Evolutionary conservation across 2,113 vertebrate genomes (phyloP), one percentile per base, ranked within the genome.

Genomic region (Psephotus haematonotus): DNA sequence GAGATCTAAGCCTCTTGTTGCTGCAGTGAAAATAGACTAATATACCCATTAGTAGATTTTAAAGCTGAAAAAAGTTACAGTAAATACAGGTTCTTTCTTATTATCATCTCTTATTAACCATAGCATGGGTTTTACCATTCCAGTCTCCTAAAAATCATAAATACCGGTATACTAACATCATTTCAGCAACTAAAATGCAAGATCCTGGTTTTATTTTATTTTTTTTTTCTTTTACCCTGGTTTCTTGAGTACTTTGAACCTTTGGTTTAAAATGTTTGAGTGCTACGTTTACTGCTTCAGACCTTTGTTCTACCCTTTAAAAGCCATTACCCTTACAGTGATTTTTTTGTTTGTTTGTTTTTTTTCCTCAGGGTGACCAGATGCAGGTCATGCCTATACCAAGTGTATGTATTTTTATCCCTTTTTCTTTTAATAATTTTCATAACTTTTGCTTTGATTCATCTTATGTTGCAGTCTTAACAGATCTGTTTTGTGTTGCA

Each of bases 321-420:
- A 96, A 92, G 95, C 77, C 94, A 91, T 94, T 92, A 93, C 50
- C 97, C 92, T 98, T 96, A 98, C 89, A 90, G 77, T 97, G 90
- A 97, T 94, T 94, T 96, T 94, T 95, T 96, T 91, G 88, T 98
- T 96, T 97, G 97, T 95, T 97, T 57, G 31, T 89, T 95, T 94
- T 98, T 98, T 94, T 97, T 97, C 97, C 96, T 93, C 97, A 99
- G 99, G 99, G 98, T 98, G 99, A 99, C 98, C 99, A 99, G 99
- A 98, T 99, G 98, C 98, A 99, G 97, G 98, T 99, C 98, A 98
- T 99, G 98, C 98, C 99, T 98, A 98, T 99, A 97, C 98, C 99
- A 96, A 99, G 98, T 98, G 99, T 99, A 99, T 98, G 99, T 99
- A 99, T 99, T 98, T 97, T 97, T 97, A 96, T 96, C 94, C 88